A percentile compares a stretch with the other conserved stretches of the same genome.
Evolutionary conservation across 2,113 vertebrate genomes (phyloP).

Genomic region (Campylorhamphus procurvoides): DNA sequence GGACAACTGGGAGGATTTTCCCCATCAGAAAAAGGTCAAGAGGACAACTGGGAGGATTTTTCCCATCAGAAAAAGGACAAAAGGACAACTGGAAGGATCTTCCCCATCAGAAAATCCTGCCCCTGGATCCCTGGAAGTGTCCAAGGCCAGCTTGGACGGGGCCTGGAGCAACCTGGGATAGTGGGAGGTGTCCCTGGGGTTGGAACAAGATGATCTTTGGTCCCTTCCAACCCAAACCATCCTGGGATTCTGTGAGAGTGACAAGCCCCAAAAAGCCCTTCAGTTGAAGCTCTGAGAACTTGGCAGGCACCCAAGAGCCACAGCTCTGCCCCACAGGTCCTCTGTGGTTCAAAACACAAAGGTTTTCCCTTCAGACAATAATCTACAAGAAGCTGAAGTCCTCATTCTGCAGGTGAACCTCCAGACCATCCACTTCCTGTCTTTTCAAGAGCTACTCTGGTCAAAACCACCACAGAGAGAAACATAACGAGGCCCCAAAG

Average conservation of each 20-base stretch:
- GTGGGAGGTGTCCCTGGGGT: not conserved
- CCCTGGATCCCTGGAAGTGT: not conserved
- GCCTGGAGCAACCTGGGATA: accelerated
- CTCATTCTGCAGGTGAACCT: not conserved
- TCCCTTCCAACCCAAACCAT: not conserved
- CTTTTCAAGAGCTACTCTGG: not conserved
- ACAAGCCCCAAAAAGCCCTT: not conserved
- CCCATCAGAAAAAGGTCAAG: no score
- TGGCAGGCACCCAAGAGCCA: not conserved
- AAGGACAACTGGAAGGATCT: not conserved
- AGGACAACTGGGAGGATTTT: no score
- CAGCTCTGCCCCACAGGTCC: not conserved
- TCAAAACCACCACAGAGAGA: not conserved
- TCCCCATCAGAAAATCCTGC: not conserved
- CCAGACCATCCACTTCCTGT: not conserved
- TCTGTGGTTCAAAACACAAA: not conserved
- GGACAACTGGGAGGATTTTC: no score
- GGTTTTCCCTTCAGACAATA: not conserved
- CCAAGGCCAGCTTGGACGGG: not conserved
- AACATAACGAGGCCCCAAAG: not conserved
- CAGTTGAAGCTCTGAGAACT: not conserved
- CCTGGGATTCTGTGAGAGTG: not conserved
- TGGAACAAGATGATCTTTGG: not conserved
- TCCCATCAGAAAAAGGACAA: no score
- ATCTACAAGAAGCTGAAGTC: not conserved